Conservation (phyloP, 2,888 invertebrate genomes). For the Hirtodrosophila histrioides region DNA sequence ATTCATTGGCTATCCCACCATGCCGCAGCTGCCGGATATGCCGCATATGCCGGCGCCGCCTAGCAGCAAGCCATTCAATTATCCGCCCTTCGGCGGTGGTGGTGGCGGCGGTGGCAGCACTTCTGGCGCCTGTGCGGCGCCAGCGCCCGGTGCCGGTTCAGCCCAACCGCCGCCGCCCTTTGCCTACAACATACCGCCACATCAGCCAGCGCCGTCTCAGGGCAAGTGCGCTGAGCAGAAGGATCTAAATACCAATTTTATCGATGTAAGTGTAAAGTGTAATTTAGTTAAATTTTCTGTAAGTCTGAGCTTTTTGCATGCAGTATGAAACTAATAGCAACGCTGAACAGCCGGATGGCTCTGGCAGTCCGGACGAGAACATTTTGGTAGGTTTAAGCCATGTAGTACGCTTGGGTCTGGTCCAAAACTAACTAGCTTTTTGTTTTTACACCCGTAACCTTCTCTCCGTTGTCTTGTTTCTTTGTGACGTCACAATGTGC, state of each 20-base stretch:
- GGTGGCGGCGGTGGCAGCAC: conserved; percentile 63
- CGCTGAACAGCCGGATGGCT: conserved; percentile 86
- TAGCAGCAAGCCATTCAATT: conserved; percentile 87
- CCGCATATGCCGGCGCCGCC: conserved; percentile 86
- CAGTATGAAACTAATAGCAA: conserved; percentile 88
- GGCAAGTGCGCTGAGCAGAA: conserved; percentile 85
- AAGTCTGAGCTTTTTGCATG: conserved; percentile 53
- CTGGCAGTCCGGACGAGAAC: conserved; percentile 90
- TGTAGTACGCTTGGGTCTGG: conserved; percentile 24
- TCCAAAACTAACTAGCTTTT: conserved; percentile 62
- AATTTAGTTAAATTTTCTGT: neutral
- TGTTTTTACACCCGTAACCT: conserved; percentile 43
- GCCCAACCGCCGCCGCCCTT: conserved; percentile 72
- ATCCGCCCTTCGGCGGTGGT: conserved; percentile 85
- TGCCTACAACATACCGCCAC: conserved; percentile 86
- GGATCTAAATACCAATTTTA: conserved; percentile 87
- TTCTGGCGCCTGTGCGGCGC: conserved; percentile 78
- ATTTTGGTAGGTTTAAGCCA: conserved; percentile 87
- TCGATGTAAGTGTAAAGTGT: conserved; percentile 84
- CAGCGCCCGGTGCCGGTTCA: conserved; percentile 32
- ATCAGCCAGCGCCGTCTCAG: conserved; percentile 67
- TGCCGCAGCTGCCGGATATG: conserved; percentile 87
- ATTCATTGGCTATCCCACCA: conserved; percentile 92
- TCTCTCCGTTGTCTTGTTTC: conserved; percentile 9
- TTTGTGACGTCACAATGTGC: conserved; percentile 56